phyloP scores from a whole-genome alignment of 2,888 invertebrate genomes.

The Endomychus coccineus region DNA sequence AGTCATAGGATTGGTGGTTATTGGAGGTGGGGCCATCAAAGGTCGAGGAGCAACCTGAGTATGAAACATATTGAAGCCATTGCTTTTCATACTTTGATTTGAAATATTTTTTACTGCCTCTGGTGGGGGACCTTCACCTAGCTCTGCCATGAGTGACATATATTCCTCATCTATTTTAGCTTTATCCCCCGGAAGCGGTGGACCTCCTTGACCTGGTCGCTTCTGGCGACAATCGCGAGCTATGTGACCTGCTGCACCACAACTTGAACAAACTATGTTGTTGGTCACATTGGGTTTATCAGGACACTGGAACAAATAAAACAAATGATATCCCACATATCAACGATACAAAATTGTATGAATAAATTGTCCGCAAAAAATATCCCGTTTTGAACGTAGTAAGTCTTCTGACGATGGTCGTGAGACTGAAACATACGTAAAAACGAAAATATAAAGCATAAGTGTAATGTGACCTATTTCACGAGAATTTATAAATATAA shows the following conservation, averaged over 20 bases:
- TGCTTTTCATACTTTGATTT: conserved; percentile 26
- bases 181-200: conserved; percentile 52
- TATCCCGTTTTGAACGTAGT: no score
- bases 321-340: no score
- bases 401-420: no score
- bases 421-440: no score
- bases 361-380: no score
- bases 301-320: conserved; percentile 60
- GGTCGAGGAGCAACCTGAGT: conserved; percentile 56
- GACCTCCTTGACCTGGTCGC: conserved; percentile 65
- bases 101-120: conserved; percentile 19
- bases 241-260: conserved; percentile 97
- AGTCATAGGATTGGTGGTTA: conserved; percentile 11
- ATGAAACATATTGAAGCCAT: conserved; percentile 39
- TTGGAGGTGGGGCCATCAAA: conserved; percentile 48
- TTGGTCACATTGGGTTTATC: conserved; percentile 96
- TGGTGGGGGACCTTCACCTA: conserved; percentile 86
- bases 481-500: no score
- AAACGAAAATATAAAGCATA: no score
- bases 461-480: no score
- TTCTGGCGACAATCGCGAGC: conserved; percentile 92
- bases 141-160: conserved; percentile 97
- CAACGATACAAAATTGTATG: no score
- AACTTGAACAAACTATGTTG: conserved; percentile 91
- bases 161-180: conserved; percentile 98